Percentiles rank a stretch among this genome's conserved stretches.
Conservation (phyloP, 2,113 vertebrate genomes). For the Lucifuga dentata region DNA sequence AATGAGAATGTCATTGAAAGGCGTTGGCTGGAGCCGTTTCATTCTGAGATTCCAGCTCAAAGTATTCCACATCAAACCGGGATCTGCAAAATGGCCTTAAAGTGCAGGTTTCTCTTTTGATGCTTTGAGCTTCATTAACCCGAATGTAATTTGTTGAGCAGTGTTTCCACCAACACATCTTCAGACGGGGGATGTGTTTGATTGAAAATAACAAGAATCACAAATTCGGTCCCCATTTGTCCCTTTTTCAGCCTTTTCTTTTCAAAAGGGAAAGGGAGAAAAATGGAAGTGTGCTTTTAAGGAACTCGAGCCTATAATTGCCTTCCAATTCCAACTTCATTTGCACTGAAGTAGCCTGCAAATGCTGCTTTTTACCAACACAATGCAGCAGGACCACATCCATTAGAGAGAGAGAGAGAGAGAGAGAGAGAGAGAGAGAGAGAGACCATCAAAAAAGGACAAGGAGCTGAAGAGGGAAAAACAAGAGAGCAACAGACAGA, state of each 20-base stretch:
- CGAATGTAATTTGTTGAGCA: constrained; percentile 74
- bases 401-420: constrained; percentile 65
- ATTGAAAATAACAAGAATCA: constrained; percentile 71
- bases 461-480: background rate
- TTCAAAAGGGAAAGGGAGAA: constrained; percentile 59
- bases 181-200: constrained; percentile 70
- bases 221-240: constrained; percentile 46
- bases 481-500: constrained; percentile 33
- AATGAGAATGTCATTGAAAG: constrained; percentile 7
- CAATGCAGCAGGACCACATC: constrained; percentile 44
- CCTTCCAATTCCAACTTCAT: constrained; percentile 75
- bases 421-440: constrained; percentile 18
- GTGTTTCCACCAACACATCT: constrained; percentile 59
- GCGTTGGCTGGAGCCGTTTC: constrained; percentile 11
- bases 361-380: constrained; percentile 68
- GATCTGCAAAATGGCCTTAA: constrained; percentile 57
- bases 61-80: constrained; percentile 37
- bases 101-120: constrained; percentile 62
- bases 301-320: constrained; percentile 75
- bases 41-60: constrained; percentile 35
- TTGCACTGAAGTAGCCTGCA: constrained; percentile 69
- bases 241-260: constrained; percentile 45
- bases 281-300: constrained; percentile 72
- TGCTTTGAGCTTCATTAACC: constrained; percentile 73
- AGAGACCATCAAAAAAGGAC: background rate